phyloP scores from a whole-genome alignment of 2,888 invertebrate genomes.

The Leptopilina myrica region DNA sequence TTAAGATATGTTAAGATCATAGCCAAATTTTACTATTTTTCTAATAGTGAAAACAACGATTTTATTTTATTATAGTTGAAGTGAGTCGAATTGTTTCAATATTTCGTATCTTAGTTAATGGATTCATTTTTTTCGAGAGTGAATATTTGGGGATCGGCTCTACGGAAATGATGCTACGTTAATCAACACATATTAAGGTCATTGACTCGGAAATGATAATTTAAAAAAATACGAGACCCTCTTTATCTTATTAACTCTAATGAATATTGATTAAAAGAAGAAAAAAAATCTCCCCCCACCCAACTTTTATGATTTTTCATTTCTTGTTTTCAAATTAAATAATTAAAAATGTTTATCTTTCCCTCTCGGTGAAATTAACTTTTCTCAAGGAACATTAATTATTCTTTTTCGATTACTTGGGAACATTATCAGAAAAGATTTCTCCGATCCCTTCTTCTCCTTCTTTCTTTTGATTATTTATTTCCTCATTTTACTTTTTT shows the following conservation, averaged over 20 bases:
- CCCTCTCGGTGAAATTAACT: neutral
- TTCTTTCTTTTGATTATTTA: neutral
- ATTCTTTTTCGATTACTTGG: conserved; percentile 17
- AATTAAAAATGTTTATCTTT: conserved; percentile 15
- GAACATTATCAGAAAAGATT: conserved; percentile 12
- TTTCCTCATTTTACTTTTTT: neutral
- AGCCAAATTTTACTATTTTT: no score
- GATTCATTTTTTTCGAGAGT: neutral
- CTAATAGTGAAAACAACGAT: no score
- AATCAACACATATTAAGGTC: conserved; percentile 1
- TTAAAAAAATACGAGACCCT: neutral
- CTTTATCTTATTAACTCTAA: neutral
- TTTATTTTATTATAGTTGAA: conserved; percentile 39
- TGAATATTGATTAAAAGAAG: conserved; percentile 2
- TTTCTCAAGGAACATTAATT: conserved; percentile 7
- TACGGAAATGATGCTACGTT: conserved; percentile 20
- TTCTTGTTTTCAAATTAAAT: neutral
- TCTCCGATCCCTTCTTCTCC: neutral
- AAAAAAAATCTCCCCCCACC: neutral
- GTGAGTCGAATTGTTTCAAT: conserved; percentile 16
- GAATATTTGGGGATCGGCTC: neutral
- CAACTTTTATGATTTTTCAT: neutral
- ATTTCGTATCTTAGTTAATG: neutral
- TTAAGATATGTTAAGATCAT: no score
- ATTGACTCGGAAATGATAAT: conserved; percentile 11